Base-by-base conservation (phyloP, 2,113 vertebrate genomes). In the Heterocephalus glaber region DNA sequence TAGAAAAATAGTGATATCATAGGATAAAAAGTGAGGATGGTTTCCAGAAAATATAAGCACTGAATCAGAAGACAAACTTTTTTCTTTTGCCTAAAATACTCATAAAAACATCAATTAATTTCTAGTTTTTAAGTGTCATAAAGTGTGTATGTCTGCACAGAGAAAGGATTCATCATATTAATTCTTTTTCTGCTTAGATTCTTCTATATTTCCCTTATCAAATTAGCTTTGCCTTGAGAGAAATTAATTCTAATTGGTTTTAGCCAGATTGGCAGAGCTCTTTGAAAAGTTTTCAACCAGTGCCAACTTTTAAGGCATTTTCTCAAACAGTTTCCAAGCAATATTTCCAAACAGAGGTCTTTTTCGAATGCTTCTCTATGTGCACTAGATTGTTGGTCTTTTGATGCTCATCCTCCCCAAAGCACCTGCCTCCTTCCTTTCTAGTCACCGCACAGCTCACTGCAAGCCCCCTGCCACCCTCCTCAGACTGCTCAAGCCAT, bases 161-260 rank as follows among this genome's bases (percentile, higher is more conserved):
- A 68, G 24, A 90, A 94, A 86, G 0, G 0, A 68, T 74, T 77
- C 16, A 17, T 33, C 26, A 85, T 76, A 65, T 87, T 94, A 26
- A 87, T 77, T 96, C 19, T 63, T 89, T 76, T 92, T 87, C 28
- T 93, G 4, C 52, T 33, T 85, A 63, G 49, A 97, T 93, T 96
- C 9, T 85, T 74, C 76, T 90, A 35, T 33, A 76, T 80, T 92
- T 93, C 58, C 20, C 41, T 95, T 63, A 44, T 80, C 84, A 89
- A 70, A 70, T 95, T 90, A 92, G 24, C 38, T 96, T 92, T 87
- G 47, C 44, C 58, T 96, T 93, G 30, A 82, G 58, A 86, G 7
- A 96, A 84, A 81, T 91, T 92, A n/a, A 90, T 95, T 77, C 24
- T 49, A 92, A 94, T 74, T 77, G 38, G 91, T 70, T 96, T 97